phyloP scores from a whole-genome alignment of 2,888 invertebrate species.

The Lithosia quadra region DNA sequence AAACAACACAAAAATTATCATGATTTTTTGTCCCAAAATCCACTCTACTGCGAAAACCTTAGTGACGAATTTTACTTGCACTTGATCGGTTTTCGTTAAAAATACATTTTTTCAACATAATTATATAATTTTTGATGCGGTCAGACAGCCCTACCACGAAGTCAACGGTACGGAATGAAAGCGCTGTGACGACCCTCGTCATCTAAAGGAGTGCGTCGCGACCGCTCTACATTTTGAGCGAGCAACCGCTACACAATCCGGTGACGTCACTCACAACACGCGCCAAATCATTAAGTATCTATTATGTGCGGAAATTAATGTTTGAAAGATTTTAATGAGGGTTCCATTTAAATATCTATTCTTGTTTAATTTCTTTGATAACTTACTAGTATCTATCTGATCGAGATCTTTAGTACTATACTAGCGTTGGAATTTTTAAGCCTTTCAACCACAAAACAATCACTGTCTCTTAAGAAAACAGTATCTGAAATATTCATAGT shows the following conservation, averaged over 20 bases:
- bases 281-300: conserved; percentile 33
- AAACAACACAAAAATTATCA: too few relatives aligned
- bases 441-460: too few relatives aligned
- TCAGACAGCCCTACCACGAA: conserved; percentile 57
- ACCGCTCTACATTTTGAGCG: conserved; percentile 66
- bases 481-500: too few relatives aligned
- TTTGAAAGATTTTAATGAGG: background rate
- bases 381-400: too few relatives aligned
- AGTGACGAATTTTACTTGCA: too few relatives aligned
- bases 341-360: background rate
- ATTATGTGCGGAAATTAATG: conserved; percentile 3
- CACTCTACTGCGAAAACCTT: too few relatives aligned
- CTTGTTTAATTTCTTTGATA: too few relatives aligned
- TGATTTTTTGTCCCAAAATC: too few relatives aligned
- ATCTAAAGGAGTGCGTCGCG: conserved; percentile 68
- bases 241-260: conserved; percentile 48
- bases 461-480: too few relatives aligned
- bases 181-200: conserved; percentile 75
- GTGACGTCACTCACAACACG: conserved; percentile 37
- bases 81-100: too few relatives aligned
- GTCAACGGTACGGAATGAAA: conserved; percentile 63
- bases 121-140: background rate
- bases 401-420: too few relatives aligned
- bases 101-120: background rate
- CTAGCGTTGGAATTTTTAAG: too few relatives aligned